Conservation (phyloP, 2,797 vertebrate species). For the Adelosebastes latens region DNA sequence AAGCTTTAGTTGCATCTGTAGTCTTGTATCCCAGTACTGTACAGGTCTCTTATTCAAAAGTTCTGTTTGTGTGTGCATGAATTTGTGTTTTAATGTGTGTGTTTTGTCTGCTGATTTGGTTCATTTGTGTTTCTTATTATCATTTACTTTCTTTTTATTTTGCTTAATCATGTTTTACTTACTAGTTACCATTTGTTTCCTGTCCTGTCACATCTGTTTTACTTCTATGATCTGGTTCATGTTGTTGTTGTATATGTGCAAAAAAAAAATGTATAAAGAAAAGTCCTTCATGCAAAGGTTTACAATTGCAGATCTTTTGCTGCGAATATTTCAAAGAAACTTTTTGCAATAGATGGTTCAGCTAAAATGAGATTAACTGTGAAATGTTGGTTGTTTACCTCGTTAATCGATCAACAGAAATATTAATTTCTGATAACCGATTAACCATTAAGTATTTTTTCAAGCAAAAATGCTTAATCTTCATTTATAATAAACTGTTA, state of each 20-base stretch:
- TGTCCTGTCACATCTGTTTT: neutral
- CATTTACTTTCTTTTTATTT: neutral
- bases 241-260: neutral
- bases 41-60: neutral
- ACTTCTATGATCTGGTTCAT: neutral
- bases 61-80: neutral
- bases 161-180: neutral
- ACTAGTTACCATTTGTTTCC: neutral
- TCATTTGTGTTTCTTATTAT: neutral
- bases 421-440: neutral
- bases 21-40: neutral
- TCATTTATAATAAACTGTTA: neutral
- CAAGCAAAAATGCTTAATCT: neutral
- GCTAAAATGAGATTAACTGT: neutral
- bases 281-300: neutral
- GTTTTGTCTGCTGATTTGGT: neutral
- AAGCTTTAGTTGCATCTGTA: too few species aligned
- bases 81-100: neutral
- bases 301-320: neutral
- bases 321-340: neutral
- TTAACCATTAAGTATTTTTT: neutral
- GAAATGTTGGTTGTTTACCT: neutral
- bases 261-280: neutral
- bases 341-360: neutral
- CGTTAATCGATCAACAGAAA: neutral